Evolutionary conservation across 2,113 vertebrate genomes (phyloP), one percentile per base, ranked within the genome.

Genomic region (Cochlearius cochlearius): DNA sequence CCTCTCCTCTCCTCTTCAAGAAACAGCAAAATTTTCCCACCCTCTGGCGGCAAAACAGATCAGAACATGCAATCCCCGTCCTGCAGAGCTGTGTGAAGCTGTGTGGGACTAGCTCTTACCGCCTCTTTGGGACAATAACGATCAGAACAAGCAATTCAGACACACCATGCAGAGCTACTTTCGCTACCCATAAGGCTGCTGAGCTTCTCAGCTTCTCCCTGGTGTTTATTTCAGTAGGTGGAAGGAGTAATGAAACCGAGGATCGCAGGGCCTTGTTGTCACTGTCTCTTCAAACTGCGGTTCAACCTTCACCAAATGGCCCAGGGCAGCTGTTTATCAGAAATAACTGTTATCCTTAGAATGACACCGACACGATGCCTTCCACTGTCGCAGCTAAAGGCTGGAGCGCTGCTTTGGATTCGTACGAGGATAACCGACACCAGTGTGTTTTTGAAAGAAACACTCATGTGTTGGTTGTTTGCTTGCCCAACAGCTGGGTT

Each of bases 121-220:
- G 3, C 53, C 86, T 92, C 80, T 95, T 82, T 95, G 80, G 79
- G 88, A 84, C 86, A 96, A 56, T 29, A 86, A 71, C 38, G 38
- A 68, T 53, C 89, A 83, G 77, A 86, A 96, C 91, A 90, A 78
- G 75, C 72, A 89, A 95, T 50, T 95, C 94, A 95, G 91, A 93
- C 86, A 90, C 15, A 94, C 80, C 19, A 39, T 7, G 23, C 84
- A 95, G 83, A 90, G 90, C 82, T 82, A 90, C 91, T 95, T 96
- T 92, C 36, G 62, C 83, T 86, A 92, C 89, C 53, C 76, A n/a
- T 80, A 92, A 94, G 85, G 79, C 92, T 92, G 83, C 84, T 86
- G 63, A 92, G 75, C 76, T 86, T 60, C 96, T 97, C 92, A 58
- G 90, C 47, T 91, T 88, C 95, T 97, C 76, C 9, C 77, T 94